phyloP scores from a whole-genome alignment of 2,888 invertebrate genomes.

The Sarcophaga subvicina region DNA sequence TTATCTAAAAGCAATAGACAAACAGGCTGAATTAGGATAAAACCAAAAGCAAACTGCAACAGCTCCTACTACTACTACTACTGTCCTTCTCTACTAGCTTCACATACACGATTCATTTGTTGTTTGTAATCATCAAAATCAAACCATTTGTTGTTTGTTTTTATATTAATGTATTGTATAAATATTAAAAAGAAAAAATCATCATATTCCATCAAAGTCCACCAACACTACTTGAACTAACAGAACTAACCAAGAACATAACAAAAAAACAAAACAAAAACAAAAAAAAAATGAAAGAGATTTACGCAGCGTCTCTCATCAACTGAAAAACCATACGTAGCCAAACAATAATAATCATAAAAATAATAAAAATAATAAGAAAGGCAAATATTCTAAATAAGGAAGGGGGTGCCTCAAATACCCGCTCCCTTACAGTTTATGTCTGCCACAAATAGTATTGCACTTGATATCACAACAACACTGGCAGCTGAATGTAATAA shows the following conservation, averaged over 20 bases:
- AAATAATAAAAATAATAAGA: constrained; percentile 20
- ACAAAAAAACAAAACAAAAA: not conserved
- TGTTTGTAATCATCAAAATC: constrained; percentile 59
- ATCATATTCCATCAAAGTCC: constrained; percentile 59
- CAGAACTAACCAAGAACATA: constrained; percentile 40
- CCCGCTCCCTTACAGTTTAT: constrained; percentile 71
- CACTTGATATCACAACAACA: constrained; percentile 77
- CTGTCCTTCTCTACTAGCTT: constrained; percentile 47
- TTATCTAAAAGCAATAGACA: constrained; percentile 49
- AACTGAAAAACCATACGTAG: constrained; percentile 50
- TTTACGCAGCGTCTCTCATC: constrained; percentile 50
- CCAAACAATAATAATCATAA: constrained; percentile 6
- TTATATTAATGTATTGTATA: constrained; percentile 22
- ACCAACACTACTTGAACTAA: constrained; percentile 58
- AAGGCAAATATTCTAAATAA: constrained; percentile 52
- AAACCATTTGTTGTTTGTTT: constrained; percentile 58
- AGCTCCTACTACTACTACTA: constrained; percentile 28
- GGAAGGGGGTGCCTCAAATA: constrained; percentile 50
- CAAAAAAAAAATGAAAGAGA: not conserved
- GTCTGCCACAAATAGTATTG: constrained; percentile 76
- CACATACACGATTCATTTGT: constrained; percentile 49
- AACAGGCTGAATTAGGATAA: constrained; percentile 62
- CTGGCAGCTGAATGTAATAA: constrained; percentile 74
- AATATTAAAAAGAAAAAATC: constrained; percentile 43
- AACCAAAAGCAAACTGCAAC: constrained; percentile 55